phyloP scores from a whole-genome alignment of 2,113 vertebrate species.

The Romanogobio albipinnatus region DNA sequence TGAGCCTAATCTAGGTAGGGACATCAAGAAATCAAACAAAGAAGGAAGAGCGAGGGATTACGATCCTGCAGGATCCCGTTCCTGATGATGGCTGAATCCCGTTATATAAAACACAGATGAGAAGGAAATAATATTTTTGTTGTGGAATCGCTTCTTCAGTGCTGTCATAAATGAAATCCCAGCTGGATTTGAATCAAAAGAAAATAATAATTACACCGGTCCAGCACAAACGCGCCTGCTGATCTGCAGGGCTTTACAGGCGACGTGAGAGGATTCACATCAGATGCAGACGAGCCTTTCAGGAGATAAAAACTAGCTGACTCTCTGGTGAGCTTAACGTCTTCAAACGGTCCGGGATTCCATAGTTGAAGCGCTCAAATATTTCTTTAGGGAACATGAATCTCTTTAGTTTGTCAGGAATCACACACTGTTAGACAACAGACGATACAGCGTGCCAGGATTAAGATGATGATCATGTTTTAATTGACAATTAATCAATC shows the following conservation, averaged over 20 bases:
- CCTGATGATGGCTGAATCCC: neutral
- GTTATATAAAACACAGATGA: slow-evolving; percentile 10
- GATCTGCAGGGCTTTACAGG: slow-evolving; percentile 31
- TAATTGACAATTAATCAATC: slow-evolving; percentile 73
- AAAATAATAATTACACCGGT: slow-evolving; percentile 42
- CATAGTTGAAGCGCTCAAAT: too few species aligned
- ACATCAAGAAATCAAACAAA: slow-evolving; percentile 26
- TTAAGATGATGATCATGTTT: slow-evolving; percentile 55
- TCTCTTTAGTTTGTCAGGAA: neutral
- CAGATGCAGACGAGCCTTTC: slow-evolving; percentile 29
- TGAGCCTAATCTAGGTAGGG: slow-evolving; percentile 33
- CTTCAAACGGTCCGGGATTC: neutral
- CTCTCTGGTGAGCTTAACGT: slow-evolving; percentile 3
- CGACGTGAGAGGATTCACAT: slow-evolving; percentile 39
- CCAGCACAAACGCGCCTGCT: slow-evolving; percentile 28
- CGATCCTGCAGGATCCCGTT: neutral
- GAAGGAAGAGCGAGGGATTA: slow-evolving; percentile 26
- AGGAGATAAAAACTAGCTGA: slow-evolving; percentile 15
- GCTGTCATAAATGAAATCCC: neutral
- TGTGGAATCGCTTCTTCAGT: slow-evolving; percentile 9
- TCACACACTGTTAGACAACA: neutral
- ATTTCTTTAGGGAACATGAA: neutral
- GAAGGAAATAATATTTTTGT: slow-evolving; percentile 13
- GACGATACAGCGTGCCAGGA: neutral
- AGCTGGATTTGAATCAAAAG: slow-evolving; percentile 36